Evolutionary conservation across 2,113 vertebrate genomes (phyloP).

Genomic region (Podarcis cretensis): DNA sequence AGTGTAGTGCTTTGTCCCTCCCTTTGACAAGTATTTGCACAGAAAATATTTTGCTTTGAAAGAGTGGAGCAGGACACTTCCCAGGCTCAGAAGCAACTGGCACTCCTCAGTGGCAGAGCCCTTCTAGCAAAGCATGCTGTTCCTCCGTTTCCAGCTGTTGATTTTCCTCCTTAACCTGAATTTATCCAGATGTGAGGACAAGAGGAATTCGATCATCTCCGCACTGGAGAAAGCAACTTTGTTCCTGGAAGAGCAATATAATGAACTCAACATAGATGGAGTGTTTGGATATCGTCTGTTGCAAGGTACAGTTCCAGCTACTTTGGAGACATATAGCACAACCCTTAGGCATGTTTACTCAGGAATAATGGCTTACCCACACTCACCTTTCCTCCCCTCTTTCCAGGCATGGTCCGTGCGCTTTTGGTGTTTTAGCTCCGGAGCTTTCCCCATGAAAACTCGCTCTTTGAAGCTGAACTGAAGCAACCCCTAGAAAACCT

Average conservation of each 20-base stretch:
- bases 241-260: slow-evolving; percentile 80
- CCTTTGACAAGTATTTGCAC: neutral
- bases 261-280: slow-evolving; percentile 83
- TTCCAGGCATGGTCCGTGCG: too few species aligned
- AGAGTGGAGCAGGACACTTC: neutral
- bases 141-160: neutral
- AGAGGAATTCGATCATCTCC: slow-evolving; percentile 75
- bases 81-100: neutral
- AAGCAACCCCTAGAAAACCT: neutral
- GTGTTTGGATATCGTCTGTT: slow-evolving; percentile 81
- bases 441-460: too few species aligned
- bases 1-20: neutral
- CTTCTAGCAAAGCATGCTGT: slow-evolving; percentile 17
- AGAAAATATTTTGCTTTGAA: neutral
- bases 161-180: neutral
- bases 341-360: neutral
- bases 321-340: too few species aligned
- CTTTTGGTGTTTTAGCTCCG: too few species aligned
- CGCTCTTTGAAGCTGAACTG: neutral
- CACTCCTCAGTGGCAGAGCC: neutral
- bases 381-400: too few species aligned
- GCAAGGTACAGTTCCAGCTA: slow-evolving; percentile 73
- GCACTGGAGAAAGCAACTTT: slow-evolving; percentile 74
- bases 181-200: slow-evolving; percentile 4
- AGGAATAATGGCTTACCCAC: too few species aligned